Base-by-base conservation (phyloP, 2,888 invertebrate species). In the Leptarthrus brevirostris region DNA sequence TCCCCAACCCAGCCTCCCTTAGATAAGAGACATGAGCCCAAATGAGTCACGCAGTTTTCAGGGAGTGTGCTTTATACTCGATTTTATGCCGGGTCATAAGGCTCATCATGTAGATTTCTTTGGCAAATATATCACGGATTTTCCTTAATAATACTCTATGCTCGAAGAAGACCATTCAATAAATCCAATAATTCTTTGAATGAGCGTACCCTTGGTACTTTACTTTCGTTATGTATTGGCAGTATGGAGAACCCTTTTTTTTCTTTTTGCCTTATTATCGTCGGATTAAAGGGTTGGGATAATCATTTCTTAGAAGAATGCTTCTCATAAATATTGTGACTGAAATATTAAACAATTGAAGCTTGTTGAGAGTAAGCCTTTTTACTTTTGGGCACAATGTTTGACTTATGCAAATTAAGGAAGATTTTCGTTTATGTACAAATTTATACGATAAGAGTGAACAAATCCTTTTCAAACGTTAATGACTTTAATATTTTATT, bases 11-110 rank as follows among this genome's bases (percentile, higher is more conserved):
- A 40, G 8, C n/a, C 3, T 40, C n/a, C 3, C n/a, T 8, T 3
- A 49, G 49, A 49, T 49, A 49, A 49, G 49, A 49, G 49, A 49
- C 49, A 49, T 49, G 49, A 49, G 3, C 49, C n/a, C 49, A 49
- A 49, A 49, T 49, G 20, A 49, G 49, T 49, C 49, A 49, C 49
- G 49, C 49, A 49, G 20, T 49, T 49, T 49, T 18, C 49, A 49
- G 18, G 18, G 49, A 49, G 49, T 49, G 49, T n/a, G 49, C 49
- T 49, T 49, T 49, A 49, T 49, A 16, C 20, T 16, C 49, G 3
- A 49, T 18, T 49, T 49, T 49, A 49, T 49, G 49, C 6, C 4
- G 22, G 49, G 18, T 49, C 49, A 20, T 49, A 20, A 20, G 16
- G 1, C 49, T 49, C 49, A 20, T 49, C 49, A 49, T 49, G 49